Conservation (phyloP, 2,888 invertebrate species). For the Drosophila prolongata region DNA sequence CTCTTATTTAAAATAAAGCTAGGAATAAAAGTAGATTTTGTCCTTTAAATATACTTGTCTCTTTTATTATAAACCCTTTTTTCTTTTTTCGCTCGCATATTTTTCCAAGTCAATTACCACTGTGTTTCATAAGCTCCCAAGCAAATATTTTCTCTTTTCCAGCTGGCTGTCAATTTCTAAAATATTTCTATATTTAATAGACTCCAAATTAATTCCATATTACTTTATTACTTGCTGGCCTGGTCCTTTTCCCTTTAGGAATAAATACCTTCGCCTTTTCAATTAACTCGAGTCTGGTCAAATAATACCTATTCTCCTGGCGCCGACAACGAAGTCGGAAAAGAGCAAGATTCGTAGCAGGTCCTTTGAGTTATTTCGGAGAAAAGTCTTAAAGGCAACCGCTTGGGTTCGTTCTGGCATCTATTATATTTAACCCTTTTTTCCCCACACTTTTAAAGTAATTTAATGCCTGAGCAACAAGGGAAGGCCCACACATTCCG, state of each 20-base stretch:
- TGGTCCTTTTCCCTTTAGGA: slow-evolving; percentile 42
- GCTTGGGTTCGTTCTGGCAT: slow-evolving; percentile 27
- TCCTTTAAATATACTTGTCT: too few species aligned
- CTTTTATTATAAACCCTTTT: not conserved
- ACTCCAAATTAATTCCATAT: slow-evolving; percentile 52
- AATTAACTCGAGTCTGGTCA: slow-evolving; percentile 58
- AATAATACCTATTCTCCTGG: slow-evolving; percentile 45
- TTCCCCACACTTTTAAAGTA: slow-evolving; percentile 54
- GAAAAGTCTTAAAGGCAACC: slow-evolving; percentile 51
- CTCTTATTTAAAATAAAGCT: too few species aligned
- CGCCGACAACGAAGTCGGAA: slow-evolving; percentile 10
- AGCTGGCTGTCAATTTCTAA: slow-evolving; percentile 33
- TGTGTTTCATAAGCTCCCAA: slow-evolving; percentile 11
- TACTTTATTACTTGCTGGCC: slow-evolving; percentile 39
- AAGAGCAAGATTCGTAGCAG: slow-evolving; percentile 42
- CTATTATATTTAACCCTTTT: slow-evolving; percentile 72
- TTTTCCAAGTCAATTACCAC: slow-evolving; percentile 17
- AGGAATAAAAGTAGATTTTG: too few species aligned
- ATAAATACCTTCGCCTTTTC: slow-evolving; percentile 49
- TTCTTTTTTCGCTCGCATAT: not conserved
- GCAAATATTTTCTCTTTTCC: slow-evolving; percentile 24
- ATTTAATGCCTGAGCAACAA: slow-evolving; percentile 64
- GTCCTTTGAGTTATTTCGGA: slow-evolving; percentile 8
- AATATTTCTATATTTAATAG: slow-evolving; percentile 46
- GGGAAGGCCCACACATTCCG: slow-evolving; percentile 22